A percentile compares a stretch with the other conserved stretches of the same genome.
Conservation (phyloP, 2,113 vertebrate genomes). For the Anhinga rufa region DNA sequence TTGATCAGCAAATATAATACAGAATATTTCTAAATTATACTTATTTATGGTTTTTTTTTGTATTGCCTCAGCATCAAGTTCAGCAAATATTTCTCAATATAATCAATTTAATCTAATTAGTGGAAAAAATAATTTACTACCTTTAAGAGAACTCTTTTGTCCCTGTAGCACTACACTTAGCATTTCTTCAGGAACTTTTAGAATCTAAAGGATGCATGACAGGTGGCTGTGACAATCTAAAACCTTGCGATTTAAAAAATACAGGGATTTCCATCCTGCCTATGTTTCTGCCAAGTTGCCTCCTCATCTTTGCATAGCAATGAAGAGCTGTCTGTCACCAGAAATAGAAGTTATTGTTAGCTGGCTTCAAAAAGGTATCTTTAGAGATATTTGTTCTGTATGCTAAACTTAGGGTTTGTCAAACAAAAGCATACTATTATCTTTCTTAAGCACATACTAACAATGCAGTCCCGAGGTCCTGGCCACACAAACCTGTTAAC, state of each 20-base stretch:
- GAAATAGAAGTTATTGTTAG: neutral
- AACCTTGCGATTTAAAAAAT: neutral
- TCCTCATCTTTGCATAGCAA: neutral
- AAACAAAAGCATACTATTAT: neutral
- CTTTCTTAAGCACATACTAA: neutral
- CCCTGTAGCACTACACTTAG: neutral
- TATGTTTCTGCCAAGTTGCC: neutral
- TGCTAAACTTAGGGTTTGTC: neutral
- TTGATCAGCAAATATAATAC: neutral
- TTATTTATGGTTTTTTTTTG: neutral
- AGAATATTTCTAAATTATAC: neutral
- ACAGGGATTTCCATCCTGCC: neutral
- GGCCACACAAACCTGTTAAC: neutral
- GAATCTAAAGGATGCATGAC: neutral
- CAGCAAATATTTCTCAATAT: neutral
- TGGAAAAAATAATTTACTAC: neutral
- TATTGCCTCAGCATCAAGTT: neutral
- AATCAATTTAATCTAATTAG: neutral
- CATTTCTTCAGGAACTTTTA: neutral
- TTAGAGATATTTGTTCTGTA: neutral
- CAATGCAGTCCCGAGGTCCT: neutral
- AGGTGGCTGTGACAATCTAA: neutral
- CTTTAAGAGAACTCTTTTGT: neutral
- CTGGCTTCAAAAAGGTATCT: neutral
- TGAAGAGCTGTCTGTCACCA: neutral